Evolutionary conservation across 1,140 invertebrate genomes (phyloP).

Genomic region (Listronotus oregonensis): DNA sequence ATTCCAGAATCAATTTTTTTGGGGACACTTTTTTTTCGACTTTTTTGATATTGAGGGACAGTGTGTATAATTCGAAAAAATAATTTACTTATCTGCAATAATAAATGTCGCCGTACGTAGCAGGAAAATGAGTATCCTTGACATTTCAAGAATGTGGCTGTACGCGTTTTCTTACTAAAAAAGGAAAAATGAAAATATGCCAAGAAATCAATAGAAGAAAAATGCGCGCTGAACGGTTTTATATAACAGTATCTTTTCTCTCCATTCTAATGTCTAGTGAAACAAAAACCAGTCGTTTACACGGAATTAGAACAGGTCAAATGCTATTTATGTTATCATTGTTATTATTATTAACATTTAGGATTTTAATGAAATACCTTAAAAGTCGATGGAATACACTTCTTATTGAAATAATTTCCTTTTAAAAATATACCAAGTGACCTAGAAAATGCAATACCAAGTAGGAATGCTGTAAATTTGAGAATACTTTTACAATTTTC

Average conservation of each 20-base stretch:
- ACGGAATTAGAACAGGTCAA: neutral
- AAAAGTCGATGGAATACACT: no score
- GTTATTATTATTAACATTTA: no score
- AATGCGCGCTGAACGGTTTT: constrained; percentile 11
- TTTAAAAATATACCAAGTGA: no score
- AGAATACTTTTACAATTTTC: no score
- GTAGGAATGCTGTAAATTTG: no score
- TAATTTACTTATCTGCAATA: neutral
- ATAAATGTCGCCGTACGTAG: constrained; percentile 3
- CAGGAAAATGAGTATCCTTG: constrained; percentile 8
- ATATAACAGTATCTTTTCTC: constrained; percentile 8
- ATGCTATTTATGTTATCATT: neutral
- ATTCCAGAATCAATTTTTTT: no score
- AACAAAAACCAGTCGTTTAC: neutral
- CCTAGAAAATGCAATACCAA: no score
- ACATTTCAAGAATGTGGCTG: constrained; percentile 15
- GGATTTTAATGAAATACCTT: no score
- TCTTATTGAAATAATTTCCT: no score
- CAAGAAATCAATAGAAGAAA: constrained; percentile 15
- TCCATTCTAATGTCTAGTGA: neutral
- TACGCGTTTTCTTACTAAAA: constrained; percentile 24
- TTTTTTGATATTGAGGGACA: no score
- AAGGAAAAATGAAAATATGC: constrained; percentile 30
- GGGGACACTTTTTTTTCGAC: no score
- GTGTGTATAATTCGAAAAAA: no score